These are phyloP conservation scores for Falco biarmicus DNA, from an alignment of 2,797 vertebrate species.

Conservation along the genomic window DNA sequence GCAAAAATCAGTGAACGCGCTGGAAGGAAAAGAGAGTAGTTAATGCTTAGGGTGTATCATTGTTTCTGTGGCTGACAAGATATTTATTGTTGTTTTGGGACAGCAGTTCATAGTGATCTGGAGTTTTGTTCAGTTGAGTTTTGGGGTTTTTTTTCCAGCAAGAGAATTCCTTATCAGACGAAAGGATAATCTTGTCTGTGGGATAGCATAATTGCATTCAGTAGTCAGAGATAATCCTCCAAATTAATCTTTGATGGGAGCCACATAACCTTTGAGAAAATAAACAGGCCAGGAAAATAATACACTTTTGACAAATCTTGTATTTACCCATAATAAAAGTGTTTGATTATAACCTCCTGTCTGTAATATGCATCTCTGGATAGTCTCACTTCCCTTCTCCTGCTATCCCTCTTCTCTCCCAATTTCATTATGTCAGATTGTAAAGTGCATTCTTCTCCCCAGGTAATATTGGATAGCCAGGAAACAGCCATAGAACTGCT, in stretches of 20 bases:
- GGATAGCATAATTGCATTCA: neutral
- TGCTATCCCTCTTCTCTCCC: neutral
- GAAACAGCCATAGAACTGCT: neutral
- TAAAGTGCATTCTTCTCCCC: slow-evolving; percentile 57
- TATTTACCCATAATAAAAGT: slow-evolving; percentile 30
- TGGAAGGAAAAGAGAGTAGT: neutral
- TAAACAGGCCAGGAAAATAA: slow-evolving; percentile 31
- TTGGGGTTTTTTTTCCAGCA: neutral
- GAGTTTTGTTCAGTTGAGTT: neutral
- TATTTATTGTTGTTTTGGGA: neutral
- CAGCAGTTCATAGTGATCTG: neutral
- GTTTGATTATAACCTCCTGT: slow-evolving; percentile 34
- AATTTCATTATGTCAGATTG: neutral
- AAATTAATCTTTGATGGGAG: slow-evolving; percentile 27
- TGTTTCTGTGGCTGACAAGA: neutral
- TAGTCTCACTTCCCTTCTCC: neutral
- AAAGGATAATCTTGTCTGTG: neutral
- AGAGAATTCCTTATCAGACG: neutral
- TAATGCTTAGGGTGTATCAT: neutral
- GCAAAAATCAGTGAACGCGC: neutral
- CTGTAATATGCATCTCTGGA: slow-evolving; percentile 29
- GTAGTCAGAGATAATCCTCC: neutral
- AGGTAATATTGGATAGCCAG: slow-evolving; percentile 19
- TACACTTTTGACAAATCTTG: neutral
- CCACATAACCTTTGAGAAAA: slow-evolving; percentile 28